phyloP scores from a whole-genome alignment of 2,888 invertebrate genomes.

The Campoplex nolae region DNA sequence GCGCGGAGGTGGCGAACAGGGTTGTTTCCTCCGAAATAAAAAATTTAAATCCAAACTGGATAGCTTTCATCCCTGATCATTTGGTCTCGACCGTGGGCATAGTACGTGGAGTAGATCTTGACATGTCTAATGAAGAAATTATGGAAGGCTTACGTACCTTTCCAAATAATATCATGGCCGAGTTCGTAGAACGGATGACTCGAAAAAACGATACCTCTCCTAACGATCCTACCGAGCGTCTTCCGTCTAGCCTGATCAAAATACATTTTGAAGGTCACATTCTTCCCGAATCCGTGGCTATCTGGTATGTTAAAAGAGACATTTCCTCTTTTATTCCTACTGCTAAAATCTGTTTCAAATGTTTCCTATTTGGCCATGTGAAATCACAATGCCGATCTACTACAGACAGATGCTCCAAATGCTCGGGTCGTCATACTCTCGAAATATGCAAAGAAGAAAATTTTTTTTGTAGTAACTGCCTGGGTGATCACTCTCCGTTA shows the following conservation, averaged over 20 bases:
- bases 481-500: too few species aligned
- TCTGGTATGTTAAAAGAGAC: slow-evolving; percentile 5
- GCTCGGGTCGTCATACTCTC: background rate
- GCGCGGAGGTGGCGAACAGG: background rate
- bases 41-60: background rate
- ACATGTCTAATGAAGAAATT: background rate
- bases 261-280: background rate
- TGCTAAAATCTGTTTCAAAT: background rate
- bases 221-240: too few species aligned
- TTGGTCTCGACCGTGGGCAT: background rate
- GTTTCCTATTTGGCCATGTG: background rate
- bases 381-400: background rate
- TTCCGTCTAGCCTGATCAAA: too few species aligned
- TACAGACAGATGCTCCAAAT: background rate
- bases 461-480: background rate
- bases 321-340: background rate
- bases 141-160: background rate
- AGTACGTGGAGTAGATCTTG: background rate
- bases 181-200: too few species aligned
- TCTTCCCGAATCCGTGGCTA: background rate
- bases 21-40: background rate
- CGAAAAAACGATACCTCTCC: too few species aligned
- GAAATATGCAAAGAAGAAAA: background rate
- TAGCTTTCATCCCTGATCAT: background rate
- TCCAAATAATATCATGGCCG: too few species aligned